phyloP scores from a whole-genome alignment of 1,140 invertebrate species.

The Centruroides sculpturatus region DNA sequence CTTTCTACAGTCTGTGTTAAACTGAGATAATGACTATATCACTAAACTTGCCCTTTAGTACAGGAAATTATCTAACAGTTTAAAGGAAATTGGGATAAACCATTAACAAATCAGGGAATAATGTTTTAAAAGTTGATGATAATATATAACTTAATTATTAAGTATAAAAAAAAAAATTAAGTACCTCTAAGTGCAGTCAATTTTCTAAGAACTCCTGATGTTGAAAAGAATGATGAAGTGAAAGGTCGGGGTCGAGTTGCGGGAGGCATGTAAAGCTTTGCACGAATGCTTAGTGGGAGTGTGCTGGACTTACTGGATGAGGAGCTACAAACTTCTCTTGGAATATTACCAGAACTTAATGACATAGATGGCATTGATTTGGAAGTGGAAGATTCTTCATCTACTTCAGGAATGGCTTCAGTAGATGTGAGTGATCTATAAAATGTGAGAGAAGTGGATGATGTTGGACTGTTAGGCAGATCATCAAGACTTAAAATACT shows the following conservation, averaged over 20 bases:
- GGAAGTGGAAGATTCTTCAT: slow-evolving; percentile 4
- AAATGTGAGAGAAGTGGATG: slow-evolving; percentile 7
- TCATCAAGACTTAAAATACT: slow-evolving; percentile 17
- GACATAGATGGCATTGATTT: slow-evolving; percentile 8
- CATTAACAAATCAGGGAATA: too few relatives aligned
- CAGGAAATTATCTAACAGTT: too few relatives aligned
- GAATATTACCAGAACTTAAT: slow-evolving; percentile 15
- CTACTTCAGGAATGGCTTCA: slow-evolving; percentile 21
- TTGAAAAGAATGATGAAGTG: slow-evolving; percentile 18
- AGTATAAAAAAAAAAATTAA: not conserved
- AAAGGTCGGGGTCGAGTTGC: slow-evolving; percentile 6
- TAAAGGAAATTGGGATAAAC: too few relatives aligned
- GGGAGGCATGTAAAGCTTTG: slow-evolving; percentile 6
- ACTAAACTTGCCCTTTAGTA: too few relatives aligned
- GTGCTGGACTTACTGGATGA: slow-evolving; percentile 14
- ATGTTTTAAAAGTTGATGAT: too few relatives aligned
- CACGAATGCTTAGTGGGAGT: slow-evolving; percentile 8
- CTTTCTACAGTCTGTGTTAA: too few relatives aligned
- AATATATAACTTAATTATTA: too few relatives aligned
- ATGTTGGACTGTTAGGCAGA: slow-evolving; percentile 7
- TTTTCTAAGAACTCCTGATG: slow-evolving; percentile 18
- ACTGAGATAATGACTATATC: too few relatives aligned
- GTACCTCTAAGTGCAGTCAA: slow-evolving; percentile 15
- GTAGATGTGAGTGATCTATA: slow-evolving; percentile 14
- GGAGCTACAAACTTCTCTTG: slow-evolving; percentile 6